phyloP scores from a whole-genome alignment of 2,888 invertebrate genomes.

The Polyommatus iphigenia region DNA sequence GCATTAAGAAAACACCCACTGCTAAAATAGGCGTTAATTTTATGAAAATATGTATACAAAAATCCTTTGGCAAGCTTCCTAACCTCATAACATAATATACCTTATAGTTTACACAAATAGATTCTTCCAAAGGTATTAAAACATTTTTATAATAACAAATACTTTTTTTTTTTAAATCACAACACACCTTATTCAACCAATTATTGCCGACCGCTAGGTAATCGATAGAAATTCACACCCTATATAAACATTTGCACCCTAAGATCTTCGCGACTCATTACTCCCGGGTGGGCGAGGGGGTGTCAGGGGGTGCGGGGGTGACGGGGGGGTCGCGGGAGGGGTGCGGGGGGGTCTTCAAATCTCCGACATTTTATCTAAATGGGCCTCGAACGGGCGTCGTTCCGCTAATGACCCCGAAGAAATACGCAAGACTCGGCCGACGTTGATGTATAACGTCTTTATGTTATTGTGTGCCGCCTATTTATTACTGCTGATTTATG shows the following conservation, averaged over 20 bases:
- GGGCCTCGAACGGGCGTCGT: slow-evolving; percentile 76
- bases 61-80: no score
- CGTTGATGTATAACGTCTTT: slow-evolving; percentile 51
- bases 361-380: slow-evolving; percentile 80
- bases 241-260: slow-evolving; percentile 77
- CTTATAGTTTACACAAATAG: no score
- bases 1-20: no score
- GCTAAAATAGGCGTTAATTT: no score
- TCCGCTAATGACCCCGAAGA: slow-evolving; percentile 77
- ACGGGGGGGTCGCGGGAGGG: slow-evolving; percentile 48
- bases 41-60: no score
- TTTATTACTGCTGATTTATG: slow-evolving; percentile 12
- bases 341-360: slow-evolving; percentile 66
- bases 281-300: slow-evolving; percentile 45
- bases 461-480: slow-evolving; percentile 32
- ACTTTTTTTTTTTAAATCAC: neutral
- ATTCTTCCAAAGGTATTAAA: no score
- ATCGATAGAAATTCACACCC: slow-evolving; percentile 72
- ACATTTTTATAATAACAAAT: neutral
- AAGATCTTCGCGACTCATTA: slow-evolving; percentile 80
- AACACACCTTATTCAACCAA: neutral
- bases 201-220: neutral
- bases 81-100: no score
- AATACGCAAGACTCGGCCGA: slow-evolving; percentile 68
- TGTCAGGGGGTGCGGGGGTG: slow-evolving; percentile 47